Conservation (phyloP, 2,113 vertebrate genomes). For the Ovis canadensis region DNA sequence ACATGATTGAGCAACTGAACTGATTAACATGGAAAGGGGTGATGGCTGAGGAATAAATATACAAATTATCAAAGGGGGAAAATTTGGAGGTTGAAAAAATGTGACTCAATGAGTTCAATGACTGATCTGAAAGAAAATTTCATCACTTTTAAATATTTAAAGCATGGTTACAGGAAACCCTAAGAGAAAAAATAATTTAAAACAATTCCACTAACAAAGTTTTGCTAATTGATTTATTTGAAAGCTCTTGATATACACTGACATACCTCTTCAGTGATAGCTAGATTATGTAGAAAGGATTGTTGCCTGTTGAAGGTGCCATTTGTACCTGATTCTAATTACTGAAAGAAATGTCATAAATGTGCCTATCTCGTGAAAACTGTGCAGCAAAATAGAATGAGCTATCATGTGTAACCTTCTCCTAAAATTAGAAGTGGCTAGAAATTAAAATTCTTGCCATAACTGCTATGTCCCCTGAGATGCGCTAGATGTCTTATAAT, state of each 20-base stretch:
- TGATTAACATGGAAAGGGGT: neutral
- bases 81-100: neutral
- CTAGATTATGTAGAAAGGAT: neutral
- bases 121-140: neutral
- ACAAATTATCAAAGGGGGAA: neutral
- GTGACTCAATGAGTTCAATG: neutral
- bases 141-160: neutral
- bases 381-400: neutral
- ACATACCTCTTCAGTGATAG: neutral
- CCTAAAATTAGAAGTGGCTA: conserved; percentile 28
- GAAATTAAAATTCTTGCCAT: conserved; percentile 1
- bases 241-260: conserved; percentile 4
- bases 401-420: neutral
- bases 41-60: neutral
- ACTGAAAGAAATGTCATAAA: neutral
- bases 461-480: neutral
- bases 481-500: neutral
- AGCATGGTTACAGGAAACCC: neutral
- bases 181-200: neutral
- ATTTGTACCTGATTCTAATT: conserved; percentile 35
- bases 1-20: too few relatives aligned
- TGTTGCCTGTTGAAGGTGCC: neutral
- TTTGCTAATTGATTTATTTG: neutral
- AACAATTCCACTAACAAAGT: neutral
- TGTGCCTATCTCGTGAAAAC: neutral